These are phyloP conservation scores for Danio albolineatus DNA, from an alignment of 2,797 vertebrate genomes.

Conservation along the genomic window DNA sequence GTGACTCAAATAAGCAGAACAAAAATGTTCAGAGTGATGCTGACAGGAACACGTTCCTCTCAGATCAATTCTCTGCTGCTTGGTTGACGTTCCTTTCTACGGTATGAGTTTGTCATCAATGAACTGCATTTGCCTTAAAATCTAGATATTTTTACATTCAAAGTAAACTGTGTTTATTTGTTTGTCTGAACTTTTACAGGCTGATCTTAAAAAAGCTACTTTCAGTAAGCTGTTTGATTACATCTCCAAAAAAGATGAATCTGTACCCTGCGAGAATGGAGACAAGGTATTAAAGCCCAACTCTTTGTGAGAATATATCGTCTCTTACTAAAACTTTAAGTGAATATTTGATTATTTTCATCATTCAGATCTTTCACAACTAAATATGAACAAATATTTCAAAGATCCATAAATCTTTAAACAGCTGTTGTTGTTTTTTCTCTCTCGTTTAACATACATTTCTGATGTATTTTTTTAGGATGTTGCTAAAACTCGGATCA, in stretches of 20 bases:
- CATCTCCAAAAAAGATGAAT: rapidly evolving
- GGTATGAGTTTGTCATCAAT: not conserved
- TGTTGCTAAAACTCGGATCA: rapidly evolving
- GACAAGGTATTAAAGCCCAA: not conserved
- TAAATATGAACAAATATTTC: too few species aligned
- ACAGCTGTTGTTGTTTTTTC: not conserved
- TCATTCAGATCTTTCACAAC: not conserved
- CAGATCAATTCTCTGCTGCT: not conserved
- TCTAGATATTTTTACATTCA: not conserved
- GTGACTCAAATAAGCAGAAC: not conserved
- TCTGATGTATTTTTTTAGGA: too few species aligned
- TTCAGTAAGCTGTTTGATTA: rapidly evolving
- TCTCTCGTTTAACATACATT: too few species aligned
- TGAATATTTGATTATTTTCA: too few species aligned
- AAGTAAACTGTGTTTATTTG: too few species aligned
- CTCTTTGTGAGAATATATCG: too few species aligned
- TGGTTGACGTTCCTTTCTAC: rapidly evolving
- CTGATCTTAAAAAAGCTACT: not conserved
- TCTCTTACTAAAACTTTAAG: too few species aligned
- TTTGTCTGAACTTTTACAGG: not conserved
- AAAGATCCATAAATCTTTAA: not conserved
- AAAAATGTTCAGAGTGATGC: rapidly evolving
- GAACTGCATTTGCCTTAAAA: not conserved
- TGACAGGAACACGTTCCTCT: not conserved
- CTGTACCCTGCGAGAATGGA: not conserved